Conservation (phyloP, 1,140 invertebrate genomes). For the Samia ricini region DNA sequence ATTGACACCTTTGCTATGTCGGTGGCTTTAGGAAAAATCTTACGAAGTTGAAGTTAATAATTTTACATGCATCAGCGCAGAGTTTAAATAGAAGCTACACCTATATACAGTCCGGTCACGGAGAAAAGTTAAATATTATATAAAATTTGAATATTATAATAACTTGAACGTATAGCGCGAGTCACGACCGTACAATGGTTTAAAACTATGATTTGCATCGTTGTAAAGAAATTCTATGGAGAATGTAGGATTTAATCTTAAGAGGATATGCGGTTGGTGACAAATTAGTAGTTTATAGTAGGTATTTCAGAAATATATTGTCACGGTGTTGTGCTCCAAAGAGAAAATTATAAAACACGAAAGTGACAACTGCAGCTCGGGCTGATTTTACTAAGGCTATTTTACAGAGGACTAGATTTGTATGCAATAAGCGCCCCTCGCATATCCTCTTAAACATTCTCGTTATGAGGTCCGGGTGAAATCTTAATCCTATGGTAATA, state of each 20-base stretch:
- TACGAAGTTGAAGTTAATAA: constrained; percentile 4
- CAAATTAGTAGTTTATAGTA: no score
- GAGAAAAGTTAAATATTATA: constrained; percentile 25
- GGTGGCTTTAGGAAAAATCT: background rate
- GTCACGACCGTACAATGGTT: constrained; percentile 23
- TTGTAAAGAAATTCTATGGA: constrained; percentile 23
- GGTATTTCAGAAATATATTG: no score
- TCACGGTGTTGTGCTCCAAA: no score
- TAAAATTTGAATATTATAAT: constrained; percentile 36
- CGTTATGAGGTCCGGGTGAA: background rate
- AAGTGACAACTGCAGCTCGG: no score
- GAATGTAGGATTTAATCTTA: constrained; percentile 23
- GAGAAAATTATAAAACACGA: no score
- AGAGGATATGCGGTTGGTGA: no score
- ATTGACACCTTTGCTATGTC: background rate
- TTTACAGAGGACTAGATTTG: no score
- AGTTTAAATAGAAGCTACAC: constrained; percentile 16
- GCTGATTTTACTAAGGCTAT: no score
- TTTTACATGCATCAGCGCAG: background rate
- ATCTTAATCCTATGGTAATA: background rate
- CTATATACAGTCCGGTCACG: constrained; percentile 9
- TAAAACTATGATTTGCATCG: constrained; percentile 26
- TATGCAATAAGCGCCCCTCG: no score
- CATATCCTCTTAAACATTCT: no score
- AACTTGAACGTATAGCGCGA: constrained; percentile 22